These are phyloP conservation scores for Chromobotia macracanthus DNA, from an alignment of 2,797 vertebrate species.

Conservation along the genomic window DNA sequence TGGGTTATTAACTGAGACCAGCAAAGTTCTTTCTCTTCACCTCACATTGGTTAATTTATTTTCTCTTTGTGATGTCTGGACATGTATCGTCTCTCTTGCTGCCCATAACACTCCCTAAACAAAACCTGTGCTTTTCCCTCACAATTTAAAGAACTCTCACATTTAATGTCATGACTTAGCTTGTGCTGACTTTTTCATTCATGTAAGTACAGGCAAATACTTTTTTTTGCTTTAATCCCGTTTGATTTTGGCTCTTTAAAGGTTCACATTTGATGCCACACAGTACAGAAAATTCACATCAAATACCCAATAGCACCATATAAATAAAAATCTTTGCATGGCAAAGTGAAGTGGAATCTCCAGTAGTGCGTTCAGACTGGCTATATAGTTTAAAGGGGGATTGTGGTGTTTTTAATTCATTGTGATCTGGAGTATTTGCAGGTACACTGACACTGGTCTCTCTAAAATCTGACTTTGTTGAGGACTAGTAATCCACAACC, in stretches of 20 bases:
- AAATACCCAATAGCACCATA: slow-evolving; percentile 4
- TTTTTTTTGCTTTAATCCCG: neutral
- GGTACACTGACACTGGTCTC: slow-evolving; percentile 43
- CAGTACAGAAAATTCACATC: slow-evolving; percentile 8
- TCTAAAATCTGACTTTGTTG: slow-evolving; percentile 54
- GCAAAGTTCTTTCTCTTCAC: slow-evolving; percentile 20
- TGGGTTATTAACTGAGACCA: slow-evolving; percentile 41
- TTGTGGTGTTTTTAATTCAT: slow-evolving; percentile 40
- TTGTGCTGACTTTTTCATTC: slow-evolving; percentile 13
- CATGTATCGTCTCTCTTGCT: neutral
- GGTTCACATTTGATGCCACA: neutral
- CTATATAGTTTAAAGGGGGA: neutral
- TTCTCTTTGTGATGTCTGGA: slow-evolving; percentile 22
- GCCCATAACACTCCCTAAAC: neutral
- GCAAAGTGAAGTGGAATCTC: slow-evolving; percentile 1
- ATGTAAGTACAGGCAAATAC: slow-evolving; percentile 6
- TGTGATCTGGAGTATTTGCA: slow-evolving; percentile 40
- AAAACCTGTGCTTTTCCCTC: neutral
- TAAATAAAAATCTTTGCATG: neutral
- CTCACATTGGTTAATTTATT: slow-evolving; percentile 12
- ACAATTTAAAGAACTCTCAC: neutral
- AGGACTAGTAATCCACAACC: slow-evolving; percentile 56
- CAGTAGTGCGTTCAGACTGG: neutral
- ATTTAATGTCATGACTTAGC: neutral
- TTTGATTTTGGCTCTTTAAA: neutral